These are phyloP conservation scores for Dexiosoma caninum DNA, from an alignment of 2,888 invertebrate species.

Conservation along the genomic window DNA sequence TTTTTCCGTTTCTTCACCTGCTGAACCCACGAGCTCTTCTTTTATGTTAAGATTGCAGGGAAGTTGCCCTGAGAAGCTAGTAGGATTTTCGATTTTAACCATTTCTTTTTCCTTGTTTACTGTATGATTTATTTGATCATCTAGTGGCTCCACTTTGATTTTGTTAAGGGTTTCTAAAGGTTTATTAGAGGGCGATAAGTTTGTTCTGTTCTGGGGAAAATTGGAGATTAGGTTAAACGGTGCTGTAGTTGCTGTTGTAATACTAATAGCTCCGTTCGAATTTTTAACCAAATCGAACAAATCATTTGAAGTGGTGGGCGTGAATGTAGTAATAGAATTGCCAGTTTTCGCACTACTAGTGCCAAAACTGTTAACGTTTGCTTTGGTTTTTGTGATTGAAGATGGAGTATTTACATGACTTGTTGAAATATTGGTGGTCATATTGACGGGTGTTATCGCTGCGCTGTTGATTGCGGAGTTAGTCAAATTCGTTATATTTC, in stretches of 20 bases:
- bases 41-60: constrained; percentile 68
- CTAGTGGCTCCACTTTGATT: constrained; percentile 71
- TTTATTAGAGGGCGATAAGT: constrained; percentile 2
- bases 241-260: constrained; percentile 58
- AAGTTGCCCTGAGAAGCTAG: constrained; percentile 66
- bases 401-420: constrained; percentile 52
- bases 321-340: not conserved
- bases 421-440: not conserved
- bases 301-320: constrained; percentile 66
- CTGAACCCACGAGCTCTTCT: constrained; percentile 64
- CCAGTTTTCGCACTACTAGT: constrained; percentile 34
- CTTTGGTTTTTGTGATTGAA: constrained; percentile 38
- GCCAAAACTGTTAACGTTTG: constrained; percentile 16
- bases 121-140: constrained; percentile 58
- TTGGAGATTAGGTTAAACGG: constrained; percentile 30
- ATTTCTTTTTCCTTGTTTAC: constrained; percentile 1
- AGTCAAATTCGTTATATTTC: constrained; percentile 4
- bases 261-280: constrained; percentile 72
- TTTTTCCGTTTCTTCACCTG: constrained; percentile 34
- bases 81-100: constrained; percentile 58
- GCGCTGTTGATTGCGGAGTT: not conserved
- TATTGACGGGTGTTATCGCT: not conserved
- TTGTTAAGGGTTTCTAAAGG: constrained; percentile 69
- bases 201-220: constrained; percentile 2
- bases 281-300: constrained; percentile 76